Base-by-base conservation (phyloP, 2,888 invertebrate species). In the Caradrina kadenii region DNA sequence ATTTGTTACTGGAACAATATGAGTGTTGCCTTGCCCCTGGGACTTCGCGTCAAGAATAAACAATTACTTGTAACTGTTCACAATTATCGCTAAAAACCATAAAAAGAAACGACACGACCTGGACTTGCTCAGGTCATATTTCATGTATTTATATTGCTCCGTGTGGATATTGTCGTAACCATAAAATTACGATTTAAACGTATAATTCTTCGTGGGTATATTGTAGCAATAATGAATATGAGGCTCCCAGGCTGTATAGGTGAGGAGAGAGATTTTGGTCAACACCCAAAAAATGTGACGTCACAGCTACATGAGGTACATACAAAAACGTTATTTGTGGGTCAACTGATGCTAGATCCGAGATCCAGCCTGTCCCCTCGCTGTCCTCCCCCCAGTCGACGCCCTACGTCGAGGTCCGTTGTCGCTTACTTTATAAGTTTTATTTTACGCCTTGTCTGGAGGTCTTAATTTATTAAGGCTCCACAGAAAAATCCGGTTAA, bases 101-200 rank as follows among this genome's bases (percentile, higher is more conserved):
- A 66, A 73, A 76, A 82, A 63, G 53, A 60, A 77, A 81, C 71
- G 64, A 63, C 65, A 72, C 73, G 55, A 58, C 50, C 56, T 77
- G 63, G 77, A 69, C 59, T 49, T 62, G 49, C 31, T 11, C 26
- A 26, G 69, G 63, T 52, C 59, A 69, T 73, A 74, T 72, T 76
- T 81, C 59, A 71, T 77, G 55, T 70, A 62, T 74, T 81, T 84
- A 84, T 45, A 45, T 81, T 73, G 58, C 54, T 49, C 56, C 76
- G 73, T 76, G 75, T 80, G 31, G 42, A 59, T 39, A 50, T 65
- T 63, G 62, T 54, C 31, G 67, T 59, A 56, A 71, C 58, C 66
- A 64, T 81, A 73, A 79, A 84, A 78, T 79, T 69, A 72, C 72
- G 59, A 81, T 73, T 83, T 76, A 50, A 73, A 76, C 73, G 70